Conservation (phyloP, 2,113 vertebrate genomes). For the Gallinago undulata region DNA sequence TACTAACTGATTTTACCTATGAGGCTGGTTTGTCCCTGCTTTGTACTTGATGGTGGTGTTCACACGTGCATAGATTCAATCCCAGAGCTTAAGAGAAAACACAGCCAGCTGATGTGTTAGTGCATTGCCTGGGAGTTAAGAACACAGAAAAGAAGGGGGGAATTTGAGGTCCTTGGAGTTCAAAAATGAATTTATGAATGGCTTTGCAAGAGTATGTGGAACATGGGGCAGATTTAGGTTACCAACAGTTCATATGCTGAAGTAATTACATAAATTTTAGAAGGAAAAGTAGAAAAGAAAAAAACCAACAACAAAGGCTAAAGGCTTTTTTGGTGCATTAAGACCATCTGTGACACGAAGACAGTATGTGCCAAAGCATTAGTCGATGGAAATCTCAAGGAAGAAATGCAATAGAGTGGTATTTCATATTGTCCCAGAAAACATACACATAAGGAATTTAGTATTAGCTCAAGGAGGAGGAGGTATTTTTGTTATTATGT, state of each 20-base stretch:
- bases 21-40: neutral
- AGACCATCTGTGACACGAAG: neutral
- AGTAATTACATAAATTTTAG: neutral
- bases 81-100: neutral
- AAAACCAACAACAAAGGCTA: neutral
- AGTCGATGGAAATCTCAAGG: neutral
- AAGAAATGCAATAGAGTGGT: neutral
- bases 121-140: neutral
- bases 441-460: neutral
- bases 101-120: neutral
- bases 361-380: neutral
- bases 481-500: neutral
- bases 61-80: neutral
- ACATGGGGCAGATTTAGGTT: neutral
- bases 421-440: neutral
- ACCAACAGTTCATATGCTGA: neutral
- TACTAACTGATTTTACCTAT: neutral
- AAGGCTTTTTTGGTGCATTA: neutral
- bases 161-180: neutral
- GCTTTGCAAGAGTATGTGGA: neutral
- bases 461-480: neutral
- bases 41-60: neutral
- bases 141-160: neutral
- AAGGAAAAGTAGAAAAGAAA: neutral
- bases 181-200: neutral